Percentiles rank a stretch among this genome's conserved stretches.
Evolutionary conservation across 2,888 invertebrate species (phyloP).

Genomic region (Caenorhabditis doughertyi): DNA sequence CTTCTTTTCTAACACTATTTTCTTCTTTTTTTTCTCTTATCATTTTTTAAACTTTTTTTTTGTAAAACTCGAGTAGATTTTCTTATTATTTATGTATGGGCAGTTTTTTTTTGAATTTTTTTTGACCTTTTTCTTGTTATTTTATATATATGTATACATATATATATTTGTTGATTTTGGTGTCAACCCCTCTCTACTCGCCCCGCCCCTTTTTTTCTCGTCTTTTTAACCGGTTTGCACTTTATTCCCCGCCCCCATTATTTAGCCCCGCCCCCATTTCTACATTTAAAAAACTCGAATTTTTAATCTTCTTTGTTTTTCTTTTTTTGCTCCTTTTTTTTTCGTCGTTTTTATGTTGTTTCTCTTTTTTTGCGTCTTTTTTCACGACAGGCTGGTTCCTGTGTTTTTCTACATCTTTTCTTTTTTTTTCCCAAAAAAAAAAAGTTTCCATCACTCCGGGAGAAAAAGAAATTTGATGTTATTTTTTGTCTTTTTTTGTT

Average conservation of each 20-base stretch:
- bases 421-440: no score
- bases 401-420: conserved; percentile 18
- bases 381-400: conserved; percentile 50
- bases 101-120: conserved; percentile 19
- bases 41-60: conserved; percentile 18
- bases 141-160: neutral
- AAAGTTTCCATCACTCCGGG: neutral
- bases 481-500: conserved; percentile 28
- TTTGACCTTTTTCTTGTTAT: neutral
- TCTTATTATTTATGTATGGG: conserved; percentile 41
- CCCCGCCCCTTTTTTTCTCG: neutral
- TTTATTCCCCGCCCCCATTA: neutral
- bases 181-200: conserved; percentile 47
- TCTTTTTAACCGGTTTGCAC: conserved; percentile 15
- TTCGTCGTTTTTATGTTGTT: conserved; percentile 40
- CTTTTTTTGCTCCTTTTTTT: conserved; percentile 24
- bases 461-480: conserved; percentile 44
- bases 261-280: conserved; percentile 2
- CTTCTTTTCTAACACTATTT: neutral
- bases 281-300: conserved; percentile 11
- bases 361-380: neutral
- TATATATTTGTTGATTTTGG: conserved; percentile 9
- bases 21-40: neutral
- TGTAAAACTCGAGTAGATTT: conserved; percentile 47
- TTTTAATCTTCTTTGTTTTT: conserved; percentile 26